Conservation (phyloP, 2,797 vertebrate genomes). For the Dendrocincla tyrannina region DNA sequence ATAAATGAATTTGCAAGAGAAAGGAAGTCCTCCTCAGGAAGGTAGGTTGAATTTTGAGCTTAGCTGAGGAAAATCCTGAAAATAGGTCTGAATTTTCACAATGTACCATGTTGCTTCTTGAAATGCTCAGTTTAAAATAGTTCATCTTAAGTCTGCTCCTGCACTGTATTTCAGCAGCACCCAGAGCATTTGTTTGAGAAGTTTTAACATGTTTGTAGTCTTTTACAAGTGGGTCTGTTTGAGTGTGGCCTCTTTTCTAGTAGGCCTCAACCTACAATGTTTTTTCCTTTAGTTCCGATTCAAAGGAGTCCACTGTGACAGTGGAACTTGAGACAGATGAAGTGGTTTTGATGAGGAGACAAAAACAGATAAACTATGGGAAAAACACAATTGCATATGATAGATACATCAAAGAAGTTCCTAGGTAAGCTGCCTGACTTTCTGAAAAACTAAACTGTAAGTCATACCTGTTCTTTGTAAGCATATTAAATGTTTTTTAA, state of each 20-base stretch:
- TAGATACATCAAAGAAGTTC: conserved; percentile 89
- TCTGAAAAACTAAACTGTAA: background rate
- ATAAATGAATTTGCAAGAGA: conserved; percentile 86
- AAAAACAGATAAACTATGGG: conserved; percentile 98
- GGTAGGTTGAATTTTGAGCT: conserved; percentile 72
- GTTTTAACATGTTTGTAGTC: background rate
- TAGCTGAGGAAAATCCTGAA: background rate
- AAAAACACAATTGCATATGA: conserved; percentile 98
- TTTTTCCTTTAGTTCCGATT: conserved; percentile 84
- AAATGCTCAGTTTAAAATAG: background rate
- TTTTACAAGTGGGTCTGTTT: background rate
- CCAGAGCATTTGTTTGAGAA: background rate
- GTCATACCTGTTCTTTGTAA: background rate
- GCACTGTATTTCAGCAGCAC: background rate
- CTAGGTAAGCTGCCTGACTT: conserved; percentile 80
- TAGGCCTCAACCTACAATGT: background rate
- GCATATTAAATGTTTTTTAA: background rate
- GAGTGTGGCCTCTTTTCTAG: background rate
- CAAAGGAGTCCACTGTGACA: conserved; percentile 80
- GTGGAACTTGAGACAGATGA: conserved; percentile 91
- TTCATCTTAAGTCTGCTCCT: background rate
- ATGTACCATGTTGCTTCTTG: background rate
- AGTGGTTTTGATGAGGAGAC: conserved; percentile 87
- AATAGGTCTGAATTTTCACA: background rate
- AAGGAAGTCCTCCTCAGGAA: conserved; percentile 88